Conservation (phyloP, 1,140 invertebrate genomes). For the Aphelenchoides fujianensis region DNA sequence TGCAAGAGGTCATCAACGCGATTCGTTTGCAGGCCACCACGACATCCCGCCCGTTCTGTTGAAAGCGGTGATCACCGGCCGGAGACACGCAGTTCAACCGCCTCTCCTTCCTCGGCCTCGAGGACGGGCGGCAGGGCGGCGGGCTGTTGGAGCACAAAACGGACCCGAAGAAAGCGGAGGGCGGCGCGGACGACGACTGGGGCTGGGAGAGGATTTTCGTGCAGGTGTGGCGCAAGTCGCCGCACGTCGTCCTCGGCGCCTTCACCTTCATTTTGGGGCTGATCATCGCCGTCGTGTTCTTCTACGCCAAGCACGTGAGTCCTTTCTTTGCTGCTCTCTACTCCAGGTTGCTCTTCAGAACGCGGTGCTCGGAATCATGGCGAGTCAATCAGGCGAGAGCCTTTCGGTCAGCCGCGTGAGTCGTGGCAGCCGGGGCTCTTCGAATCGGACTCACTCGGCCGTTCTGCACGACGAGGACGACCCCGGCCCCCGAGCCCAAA, state of each 20-base stretch:
- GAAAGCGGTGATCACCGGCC: constrained; percentile 9
- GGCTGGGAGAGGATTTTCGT: not conserved
- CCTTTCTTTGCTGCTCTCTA: no score
- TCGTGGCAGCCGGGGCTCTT: constrained; percentile 23
- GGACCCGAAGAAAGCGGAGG: not conserved
- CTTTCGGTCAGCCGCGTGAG: constrained; percentile 4
- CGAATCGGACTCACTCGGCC: not conserved
- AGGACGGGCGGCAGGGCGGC: not conserved
- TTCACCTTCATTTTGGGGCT: not conserved
- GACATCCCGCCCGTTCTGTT: constrained; percentile 19
- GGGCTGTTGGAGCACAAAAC: not conserved
- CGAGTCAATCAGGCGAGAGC: not conserved
- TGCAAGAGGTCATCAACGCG: constrained; percentile 15
- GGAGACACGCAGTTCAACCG: not conserved
- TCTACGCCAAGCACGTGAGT: constrained; percentile 9
- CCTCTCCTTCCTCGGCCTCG: not conserved
- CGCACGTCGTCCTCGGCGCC: not conserved
- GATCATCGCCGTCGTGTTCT: not conserved
- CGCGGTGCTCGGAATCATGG: not conserved
- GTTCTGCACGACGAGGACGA: constrained; percentile 6
- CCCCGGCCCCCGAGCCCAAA: constrained; percentile 68
- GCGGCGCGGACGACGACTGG: not conserved
- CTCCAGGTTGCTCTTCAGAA: not conserved
- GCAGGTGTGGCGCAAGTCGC: not conserved
- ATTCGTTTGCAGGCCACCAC: constrained; percentile 32